Evolutionary conservation across 2,888 invertebrate genomes (phyloP), one percentile per base, ranked within the genome.

Genomic region (Ypsolopha scabrella): DNA sequence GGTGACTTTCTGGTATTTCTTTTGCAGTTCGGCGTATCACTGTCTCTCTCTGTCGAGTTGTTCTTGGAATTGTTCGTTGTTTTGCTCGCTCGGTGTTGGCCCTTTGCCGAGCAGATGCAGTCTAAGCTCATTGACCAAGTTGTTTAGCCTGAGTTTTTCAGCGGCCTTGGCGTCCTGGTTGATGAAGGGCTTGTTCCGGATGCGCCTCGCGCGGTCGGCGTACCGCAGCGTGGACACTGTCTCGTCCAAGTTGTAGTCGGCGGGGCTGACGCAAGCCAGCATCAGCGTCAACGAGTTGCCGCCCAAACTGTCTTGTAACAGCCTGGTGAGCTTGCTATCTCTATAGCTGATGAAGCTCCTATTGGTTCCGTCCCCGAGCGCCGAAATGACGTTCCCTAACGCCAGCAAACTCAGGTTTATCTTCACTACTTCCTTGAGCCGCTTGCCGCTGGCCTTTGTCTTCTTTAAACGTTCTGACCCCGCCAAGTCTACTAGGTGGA

Each of bases 311-410:
- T n/a, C n/a, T n/a, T n/a, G n/a, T n/a, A n/a, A n/a, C n/a, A n/a
- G n/a, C n/a, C n/a, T n/a, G n/a, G n/a, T 98, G 0, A 98, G 85
- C 71, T 96, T 97, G 54, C 97, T 96, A 63, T 98, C 97, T 49
- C 98, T 87, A 68, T 98, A 98, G 0, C 95, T 93, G 48, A 98
- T 93, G 65, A 92, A 96, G 24, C 89, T 87, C 6, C 88, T 70
- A 8, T 85, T 78, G 0, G 85, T 80, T 0, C n/a, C n/a, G n/a
- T n/a, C n/a, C n/a, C n/a, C n/a, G n/a, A n/a, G n/a, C n/a, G n/a
- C n/a, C n/a, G n/a, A 95, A 54, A 98, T 98, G 0, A 98, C 98
- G 72, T 98, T 98, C 7, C 98, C 98, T 0, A 98, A 83, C 0
- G 96, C 96, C 13, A 97, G 85, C 0, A 98, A 81, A 0, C 97